phyloP scores from a whole-genome alignment of 2,113 vertebrate species.

The Neopipo cinnamomea region DNA sequence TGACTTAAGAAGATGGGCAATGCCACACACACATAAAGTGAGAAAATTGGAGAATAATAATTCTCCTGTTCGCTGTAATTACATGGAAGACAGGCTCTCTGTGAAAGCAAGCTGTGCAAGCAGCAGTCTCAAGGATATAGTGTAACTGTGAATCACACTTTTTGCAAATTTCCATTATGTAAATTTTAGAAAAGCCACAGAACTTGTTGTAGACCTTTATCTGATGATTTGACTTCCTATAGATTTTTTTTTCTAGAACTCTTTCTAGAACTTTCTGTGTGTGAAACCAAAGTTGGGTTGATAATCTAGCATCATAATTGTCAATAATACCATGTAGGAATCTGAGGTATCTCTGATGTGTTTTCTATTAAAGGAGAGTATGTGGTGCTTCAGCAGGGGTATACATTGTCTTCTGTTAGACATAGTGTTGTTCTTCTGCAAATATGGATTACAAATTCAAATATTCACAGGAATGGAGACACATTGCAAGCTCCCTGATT shows the following conservation, averaged over 20 bases:
- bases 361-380: not conserved
- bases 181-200: not conserved
- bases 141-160: not conserved
- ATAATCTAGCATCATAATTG: not conserved
- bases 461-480: not conserved
- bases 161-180: not conserved
- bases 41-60: not conserved
- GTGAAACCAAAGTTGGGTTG: not conserved
- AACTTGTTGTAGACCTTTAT: not conserved
- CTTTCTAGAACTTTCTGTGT: not conserved
- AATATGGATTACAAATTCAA: not conserved
- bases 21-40: not conserved
- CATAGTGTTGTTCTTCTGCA: not conserved
- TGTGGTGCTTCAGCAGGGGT: not conserved
- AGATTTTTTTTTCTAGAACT: not conserved
- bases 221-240: not conserved
- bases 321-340: not conserved
- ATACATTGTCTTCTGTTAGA: not conserved
- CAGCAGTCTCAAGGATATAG: not conserved
- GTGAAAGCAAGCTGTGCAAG: conserved; percentile 36
- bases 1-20: conserved; percentile 23
- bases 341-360: not conserved
- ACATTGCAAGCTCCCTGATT: not conserved
- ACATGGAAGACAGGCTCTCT: not conserved
- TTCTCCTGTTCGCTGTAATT: not conserved